Conservation (phyloP, 2,797 vertebrate genomes). For the Parauchenoglanis punctatus region DNA sequence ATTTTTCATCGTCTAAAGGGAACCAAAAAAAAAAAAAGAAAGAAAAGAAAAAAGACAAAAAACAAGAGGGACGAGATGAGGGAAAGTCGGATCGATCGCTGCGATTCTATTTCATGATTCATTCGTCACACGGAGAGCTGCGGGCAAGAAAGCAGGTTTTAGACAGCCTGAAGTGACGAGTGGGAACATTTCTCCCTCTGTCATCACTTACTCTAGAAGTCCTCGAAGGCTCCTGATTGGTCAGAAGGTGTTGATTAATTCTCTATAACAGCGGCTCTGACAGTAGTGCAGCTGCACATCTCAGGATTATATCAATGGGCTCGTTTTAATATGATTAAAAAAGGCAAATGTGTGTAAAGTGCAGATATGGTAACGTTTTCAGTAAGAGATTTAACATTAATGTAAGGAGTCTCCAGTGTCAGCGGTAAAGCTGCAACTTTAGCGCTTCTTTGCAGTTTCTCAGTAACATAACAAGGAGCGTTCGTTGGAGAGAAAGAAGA, state of each 20-base stretch:
- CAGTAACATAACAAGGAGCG: not conserved
- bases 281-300: not conserved
- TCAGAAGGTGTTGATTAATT: not conserved
- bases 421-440: no score
- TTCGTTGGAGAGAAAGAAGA: not conserved
- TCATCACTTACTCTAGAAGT: no score
- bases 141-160: not conserved
- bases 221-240: not conserved
- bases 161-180: not conserved
- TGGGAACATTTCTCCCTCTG: not conserved
- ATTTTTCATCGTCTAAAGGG: conserved; percentile 31
- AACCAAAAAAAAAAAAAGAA: conserved; percentile 28
- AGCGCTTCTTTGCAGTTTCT: not conserved
- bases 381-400: not conserved
- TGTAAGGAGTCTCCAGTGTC: not conserved
- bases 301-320: not conserved
- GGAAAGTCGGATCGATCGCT: conserved; percentile 19
- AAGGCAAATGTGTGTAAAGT: not conserved
- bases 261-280: not conserved
- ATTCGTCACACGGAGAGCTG: not conserved
- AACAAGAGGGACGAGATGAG: not conserved
- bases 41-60: not conserved
- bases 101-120: not conserved
- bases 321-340: not conserved
- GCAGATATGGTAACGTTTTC: not conserved